Evolutionary conservation across 2,113 vertebrate species (phyloP), one percentile per base, ranked within the genome.

Genomic region (Cryptomyrus ogoouensis): DNA sequence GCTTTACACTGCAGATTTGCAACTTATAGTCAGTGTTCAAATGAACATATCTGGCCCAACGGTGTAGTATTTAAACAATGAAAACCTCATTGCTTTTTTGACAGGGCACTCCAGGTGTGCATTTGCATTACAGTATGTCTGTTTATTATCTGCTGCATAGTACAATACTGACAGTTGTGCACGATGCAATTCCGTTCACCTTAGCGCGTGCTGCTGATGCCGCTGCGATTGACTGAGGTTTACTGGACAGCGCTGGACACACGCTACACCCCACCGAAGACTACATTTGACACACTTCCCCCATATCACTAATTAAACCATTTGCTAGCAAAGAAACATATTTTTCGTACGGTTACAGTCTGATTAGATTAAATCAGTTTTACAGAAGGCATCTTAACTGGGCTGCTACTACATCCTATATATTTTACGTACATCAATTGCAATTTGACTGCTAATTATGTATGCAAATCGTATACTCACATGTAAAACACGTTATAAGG

Each of bases 171-270:
- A 46, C 42, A 46, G 83, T 12, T 42, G 19, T 42, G 83, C 83
- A 47, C 83, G 19, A 84, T 42, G 17, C 83, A 47, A n/a, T 84
- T 42, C 42, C 15, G 77, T 49, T 42, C 39, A 89, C 47, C 10
- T 89, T 49, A 89, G 88, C 44, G 17, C 83, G 83, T 47, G 83
- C 39, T 84, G 24, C 44, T 47, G 83, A 84, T 84, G 44, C 44
- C 21, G 83, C 83, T 24, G 5, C 19, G 35, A 84, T 10, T 42
- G 35, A 84, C 42, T 21, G 42, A 46, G 39, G 39, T 46, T 9
- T 44, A 47, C 44, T 10, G 83, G 46, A 84, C 44, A 47, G 83
- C 24, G 42, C 39, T n/a, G 83, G 21, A 84, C 44, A 24, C 39
- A 84, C 46, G 39, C 42, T n/a, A 24, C 44, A 84, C 24, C 21